Evolutionary conservation across 2,113 vertebrate species (phyloP), one percentile per base, ranked within the genome.

Genomic region (Symphodus melops): DNA sequence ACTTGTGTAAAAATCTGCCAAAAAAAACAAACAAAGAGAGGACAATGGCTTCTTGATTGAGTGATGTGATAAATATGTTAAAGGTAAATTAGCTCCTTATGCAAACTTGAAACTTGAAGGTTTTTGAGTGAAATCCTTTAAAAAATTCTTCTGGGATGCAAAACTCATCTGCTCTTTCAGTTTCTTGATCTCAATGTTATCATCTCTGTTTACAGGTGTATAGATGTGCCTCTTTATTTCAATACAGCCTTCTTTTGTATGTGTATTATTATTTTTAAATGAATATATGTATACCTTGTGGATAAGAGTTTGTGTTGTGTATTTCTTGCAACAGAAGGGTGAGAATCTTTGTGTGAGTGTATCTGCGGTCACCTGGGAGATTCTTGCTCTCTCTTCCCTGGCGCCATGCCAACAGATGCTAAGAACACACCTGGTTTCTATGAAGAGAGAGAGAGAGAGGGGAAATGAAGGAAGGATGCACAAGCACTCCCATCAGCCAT

Each of bases 331-430:
- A 37, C 28, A 33, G 28, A 33, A 33, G 28, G 28, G 28, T 33
- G 28, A 33, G 28, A 33, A 33, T 4, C 16, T 4, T 48, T 69
- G 77, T 49, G 71, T 82, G 64, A 79, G n/a, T 53, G 1, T 49
- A 67, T 72, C 42, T 71, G 51, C 39, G 54, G 36, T 21, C 37
- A 13, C 65, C 59, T 10, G 17, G 66, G 78, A 66, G 67, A 63
- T 2, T 2, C 5, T 17, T 17, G 28, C 42, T 5, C n/a, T 25
- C 55, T 75, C 72, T 33, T 33, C 72, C 78, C 69, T 10, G 0
- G 48, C 28, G 28, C 64, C 70, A 36, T 58, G 52, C 58, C 59
- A 86, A 84, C 79, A n/a, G 87, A 89, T 81, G 79, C 83, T 46
- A 1, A 44, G 69, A 56, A 61, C 57, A 73, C 80, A 79, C 69